Base-by-base conservation (phyloP, 2,888 invertebrate genomes). In the Drosophila siamana region DNA sequence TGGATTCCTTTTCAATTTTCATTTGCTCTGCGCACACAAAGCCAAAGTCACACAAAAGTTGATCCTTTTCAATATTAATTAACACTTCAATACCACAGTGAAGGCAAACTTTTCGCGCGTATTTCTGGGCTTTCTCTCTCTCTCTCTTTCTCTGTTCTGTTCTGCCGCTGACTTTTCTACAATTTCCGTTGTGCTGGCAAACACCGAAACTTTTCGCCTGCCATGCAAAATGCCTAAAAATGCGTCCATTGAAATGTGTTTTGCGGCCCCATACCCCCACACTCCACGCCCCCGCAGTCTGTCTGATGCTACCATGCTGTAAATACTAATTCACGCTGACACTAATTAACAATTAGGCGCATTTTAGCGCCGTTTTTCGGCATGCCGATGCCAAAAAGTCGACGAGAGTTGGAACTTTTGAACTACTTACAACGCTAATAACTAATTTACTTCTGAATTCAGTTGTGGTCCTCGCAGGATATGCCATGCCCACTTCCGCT, bases 11-110 rank as follows among this genome's bases (percentile, higher is more conserved):
- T 83, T 80, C 80, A 83, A 81, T 81, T 76, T 74, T 76, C 70
- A 78, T 87, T 87, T 82, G 80, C 63, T 52, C 48, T 78, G 55
- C 59, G 52, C 70, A 60, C 50, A 74, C 80, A 78, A 76, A 70
- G 79, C 69, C 65, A 77, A 88, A 90, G 89, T 86, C 85, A 79
- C 69, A 84, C 76, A 80, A 90, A 90, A 90, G 81, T 90, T 90
- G 84, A 88, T 90, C 88, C 90, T 88, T 90, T 90, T 90, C 90
- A 90, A 90, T 90, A 90, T 90, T 90, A 90, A 90, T 90, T 90
- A 90, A 90, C 90, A 90, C 90, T 90, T 90, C 89, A 88, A 90
- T 90, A 89, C 90, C 90, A 85, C 87, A 84, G 85, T 78, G 41
- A 69, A 75, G 84, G 73, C 80, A 77, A 86, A 85, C 77, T 86